Conservation (phyloP, 1,140 invertebrate genomes). For the Drosophila pseudoobscura region DNA sequence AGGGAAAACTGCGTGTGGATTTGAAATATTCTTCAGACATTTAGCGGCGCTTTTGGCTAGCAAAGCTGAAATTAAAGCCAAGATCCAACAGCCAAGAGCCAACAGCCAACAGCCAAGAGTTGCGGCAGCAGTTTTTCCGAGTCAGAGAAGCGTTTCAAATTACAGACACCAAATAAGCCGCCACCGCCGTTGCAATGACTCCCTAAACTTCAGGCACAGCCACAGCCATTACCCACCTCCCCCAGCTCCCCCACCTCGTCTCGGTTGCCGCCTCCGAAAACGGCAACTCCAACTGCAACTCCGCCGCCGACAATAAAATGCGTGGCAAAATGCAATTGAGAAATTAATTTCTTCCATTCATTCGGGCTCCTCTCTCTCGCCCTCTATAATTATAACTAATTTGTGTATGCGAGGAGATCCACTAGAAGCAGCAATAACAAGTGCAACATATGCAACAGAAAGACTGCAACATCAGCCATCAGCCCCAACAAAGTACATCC, state of each 20-base stretch:
- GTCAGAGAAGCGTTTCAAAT: slow-evolving; percentile 82
- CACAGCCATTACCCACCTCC: slow-evolving; percentile 1
- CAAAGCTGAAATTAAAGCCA: slow-evolving; percentile 47
- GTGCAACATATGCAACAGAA: slow-evolving; percentile 31
- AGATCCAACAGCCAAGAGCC: slow-evolving; percentile 17
- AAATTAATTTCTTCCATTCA: slow-evolving; percentile 79
- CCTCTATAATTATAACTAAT: slow-evolving; percentile 80
- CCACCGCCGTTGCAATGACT: slow-evolving; percentile 23
- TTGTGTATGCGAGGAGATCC: slow-evolving; percentile 63
- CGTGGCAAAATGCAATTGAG: slow-evolving; percentile 81
- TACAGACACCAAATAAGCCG: slow-evolving; percentile 82
- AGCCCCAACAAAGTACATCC: slow-evolving; percentile 24
- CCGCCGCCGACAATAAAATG: slow-evolving; percentile 74
- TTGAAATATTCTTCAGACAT: slow-evolving; percentile 76
- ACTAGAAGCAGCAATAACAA: slow-evolving; percentile 17
- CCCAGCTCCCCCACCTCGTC: slow-evolving; percentile 16
- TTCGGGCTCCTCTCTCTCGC: slow-evolving; percentile 47
- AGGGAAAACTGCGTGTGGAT: slow-evolving; percentile 68
- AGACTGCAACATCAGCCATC: slow-evolving; percentile 1
- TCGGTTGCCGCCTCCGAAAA: slow-evolving; percentile 55
- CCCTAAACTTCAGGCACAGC: too few relatives aligned
- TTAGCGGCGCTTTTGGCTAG: slow-evolving; percentile 76
- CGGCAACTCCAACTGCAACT: slow-evolving; percentile 6
- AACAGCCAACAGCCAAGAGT: slow-evolving; percentile 20
- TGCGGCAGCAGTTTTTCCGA: slow-evolving; percentile 69